phyloP scores from a whole-genome alignment of 2,797 vertebrate species.

The Sparidentex hasta region DNA sequence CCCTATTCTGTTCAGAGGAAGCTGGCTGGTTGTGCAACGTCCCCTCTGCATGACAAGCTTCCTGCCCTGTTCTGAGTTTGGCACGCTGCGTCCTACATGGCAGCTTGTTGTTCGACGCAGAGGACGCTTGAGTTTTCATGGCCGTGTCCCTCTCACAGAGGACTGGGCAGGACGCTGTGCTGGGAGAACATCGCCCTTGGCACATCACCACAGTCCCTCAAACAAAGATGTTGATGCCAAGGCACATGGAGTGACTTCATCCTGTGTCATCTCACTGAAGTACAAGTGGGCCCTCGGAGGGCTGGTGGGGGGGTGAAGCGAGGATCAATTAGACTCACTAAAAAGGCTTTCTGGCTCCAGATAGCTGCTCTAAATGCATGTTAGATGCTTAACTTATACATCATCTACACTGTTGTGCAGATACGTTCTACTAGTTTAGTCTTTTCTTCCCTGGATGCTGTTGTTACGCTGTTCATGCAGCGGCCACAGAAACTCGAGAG shows the following conservation, averaged over 20 bases:
- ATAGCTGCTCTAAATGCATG: background rate
- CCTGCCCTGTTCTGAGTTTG: background rate
- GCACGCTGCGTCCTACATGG: constrained; percentile 1
- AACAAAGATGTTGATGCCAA: constrained; percentile 64
- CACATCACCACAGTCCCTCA: constrained; percentile 50
- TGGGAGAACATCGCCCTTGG: constrained; percentile 68
- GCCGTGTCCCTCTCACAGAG: constrained; percentile 46
- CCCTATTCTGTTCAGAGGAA: background rate
- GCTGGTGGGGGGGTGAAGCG: constrained; percentile 6
- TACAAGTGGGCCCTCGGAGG: constrained; percentile 59
- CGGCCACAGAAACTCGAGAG: background rate
- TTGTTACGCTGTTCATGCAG: background rate
- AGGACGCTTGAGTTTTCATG: constrained; percentile 55
- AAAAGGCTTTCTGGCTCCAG: constrained; percentile 41
- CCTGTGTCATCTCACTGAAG: constrained; percentile 69
- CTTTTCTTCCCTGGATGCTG: constrained; percentile 1
- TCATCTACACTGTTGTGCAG: background rate
- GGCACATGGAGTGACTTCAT: constrained; percentile 77
- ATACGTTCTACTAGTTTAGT: background rate
- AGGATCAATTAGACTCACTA: constrained; percentile 7
- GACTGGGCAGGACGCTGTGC: constrained; percentile 45
- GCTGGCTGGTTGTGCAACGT: constrained; percentile 1
- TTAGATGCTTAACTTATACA: background rate
- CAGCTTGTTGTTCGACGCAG: constrained; percentile 41
- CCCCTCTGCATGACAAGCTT: constrained; percentile 3